Base-by-base conservation (phyloP, 1,140 invertebrate genomes). In the Aleiodes sp. region DNA sequence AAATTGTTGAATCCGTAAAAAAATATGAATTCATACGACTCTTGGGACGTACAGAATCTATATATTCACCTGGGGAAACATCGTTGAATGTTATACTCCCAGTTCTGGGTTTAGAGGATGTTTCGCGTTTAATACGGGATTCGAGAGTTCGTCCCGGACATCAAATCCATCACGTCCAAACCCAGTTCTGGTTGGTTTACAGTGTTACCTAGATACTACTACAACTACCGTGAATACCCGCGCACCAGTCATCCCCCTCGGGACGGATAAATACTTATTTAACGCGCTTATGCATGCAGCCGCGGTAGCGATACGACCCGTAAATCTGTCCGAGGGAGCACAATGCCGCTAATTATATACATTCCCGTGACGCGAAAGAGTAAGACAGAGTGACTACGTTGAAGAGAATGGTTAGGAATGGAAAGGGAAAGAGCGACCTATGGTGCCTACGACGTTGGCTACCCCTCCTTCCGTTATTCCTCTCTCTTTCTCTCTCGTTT, bases 181-280 rank as follows among this genome's bases (percentile, higher is more conserved):
- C 71, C n/a, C 71, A 70, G 70, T 59, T 29, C 8, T 28, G 28
- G 29, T 65, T 26, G 37, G 67, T 37, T n/a, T n/a, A 39, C 68
- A 28, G 35, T 9, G 35, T 16, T 57, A 61, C 43, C 73, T 68
- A 10, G 28, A 4, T 26, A 7, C 28, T 59, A 29, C 56, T 16
- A 59, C 56, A 1, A 2, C 1, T 1, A 33, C 31, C 12, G 70
- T 71, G 74, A n/a, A n/a, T 68, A 74, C 76, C 72, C 73, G 73
- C 75, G 72, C 78, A 78, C 75, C 78, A 68, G 75, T 78, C 79
- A 79, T 81, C 80, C 83, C 82, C 84, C 79, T 31, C 74, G 83
- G 82, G 83, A 77, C 76, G 83, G 82, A 86, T 86, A 85, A 86
- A 85, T 86, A 86, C 84, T 86, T 86, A 86, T 86, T 85, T 85